Base-by-base conservation (phyloP, 2,113 vertebrate species). In the Anolis carolinensis region DNA sequence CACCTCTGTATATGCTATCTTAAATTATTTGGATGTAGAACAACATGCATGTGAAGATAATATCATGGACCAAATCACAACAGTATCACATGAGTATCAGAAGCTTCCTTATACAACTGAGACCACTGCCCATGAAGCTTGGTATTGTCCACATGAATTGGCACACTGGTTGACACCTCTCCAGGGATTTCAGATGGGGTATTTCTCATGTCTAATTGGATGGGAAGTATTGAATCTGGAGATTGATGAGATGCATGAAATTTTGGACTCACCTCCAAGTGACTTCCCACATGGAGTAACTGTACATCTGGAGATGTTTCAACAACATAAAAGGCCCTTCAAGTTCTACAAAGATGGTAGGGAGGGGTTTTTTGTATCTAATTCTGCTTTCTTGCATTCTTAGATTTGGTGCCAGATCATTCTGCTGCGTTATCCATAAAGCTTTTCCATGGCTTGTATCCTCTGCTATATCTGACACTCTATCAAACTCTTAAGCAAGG, bases 401-500 rank as follows among this genome's bases (percentile, higher is more conserved):
- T n/a, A 30, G n/a, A 44, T 36, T n/a, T 36, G 2, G 16, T 32
- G 21, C 30, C 2, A 0, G 2, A 50, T 83, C n/a, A 1, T 0
- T 0, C 44, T 78, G 1, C 55, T 71, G 84, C 82, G 32, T 14
- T 48, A 21, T 70, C 50, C 81, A n/a, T 21, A 20, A 44, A 5
- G 39, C 39, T 36, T 30, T 77, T 34, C 2, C n/a, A 34, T 23
- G 9, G 50, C 27, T 55, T 36, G 1, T 3, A 62, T 65, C 39
- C 36, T 50, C 18, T 20, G 27, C 34, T 84, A 16, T 65, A 23
- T 52, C 50, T 68, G 48, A 62, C 21, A 68, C 52, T 20, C 70
- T 55, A 10, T 59, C 87, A 89, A 59, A 68, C 86, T 83, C 81
- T 65, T 79, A 86, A 82, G 77, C 84, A 88, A 92, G 86, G 67